Conservation (phyloP, 2,113 vertebrate species). For the Suricata suricatta region DNA sequence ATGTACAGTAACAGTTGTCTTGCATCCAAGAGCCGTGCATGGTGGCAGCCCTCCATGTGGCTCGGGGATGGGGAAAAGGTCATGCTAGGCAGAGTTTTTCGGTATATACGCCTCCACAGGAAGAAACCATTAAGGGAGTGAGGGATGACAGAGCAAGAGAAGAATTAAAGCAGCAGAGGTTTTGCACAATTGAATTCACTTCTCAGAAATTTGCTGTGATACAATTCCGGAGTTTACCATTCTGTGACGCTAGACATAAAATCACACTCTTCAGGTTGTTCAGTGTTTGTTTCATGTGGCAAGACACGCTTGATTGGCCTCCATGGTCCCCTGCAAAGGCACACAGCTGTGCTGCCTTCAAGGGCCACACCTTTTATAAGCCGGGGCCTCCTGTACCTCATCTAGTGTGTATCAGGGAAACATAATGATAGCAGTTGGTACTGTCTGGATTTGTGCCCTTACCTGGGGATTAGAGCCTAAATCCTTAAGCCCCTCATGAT, state of each 20-base stretch:
- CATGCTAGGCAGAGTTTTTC: neutral
- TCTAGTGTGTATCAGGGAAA: neutral
- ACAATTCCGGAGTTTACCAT: neutral
- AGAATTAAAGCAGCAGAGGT: neutral
- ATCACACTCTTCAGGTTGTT: neutral
- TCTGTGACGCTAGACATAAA: neutral
- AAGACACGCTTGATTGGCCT: neutral
- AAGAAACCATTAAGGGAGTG: neutral
- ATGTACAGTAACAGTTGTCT: slow-evolving; percentile 70
- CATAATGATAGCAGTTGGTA: neutral
- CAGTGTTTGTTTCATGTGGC: neutral
- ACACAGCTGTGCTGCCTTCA: neutral
- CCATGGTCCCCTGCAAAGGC: neutral
- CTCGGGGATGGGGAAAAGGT: neutral
- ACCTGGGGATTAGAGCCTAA: neutral
- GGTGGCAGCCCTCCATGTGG: slow-evolving; percentile 22
- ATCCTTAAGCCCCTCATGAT: neutral
- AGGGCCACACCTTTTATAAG: neutral
- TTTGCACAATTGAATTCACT: neutral
- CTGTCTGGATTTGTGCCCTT: neutral
- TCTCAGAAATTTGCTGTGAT: neutral
- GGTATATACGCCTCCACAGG: neutral
- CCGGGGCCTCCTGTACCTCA: neutral
- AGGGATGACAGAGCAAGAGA: neutral
- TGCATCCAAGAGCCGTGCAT: slow-evolving; percentile 1